phyloP scores from a whole-genome alignment of 2,888 invertebrate genomes.

The Saturnia pavonia region DNA sequence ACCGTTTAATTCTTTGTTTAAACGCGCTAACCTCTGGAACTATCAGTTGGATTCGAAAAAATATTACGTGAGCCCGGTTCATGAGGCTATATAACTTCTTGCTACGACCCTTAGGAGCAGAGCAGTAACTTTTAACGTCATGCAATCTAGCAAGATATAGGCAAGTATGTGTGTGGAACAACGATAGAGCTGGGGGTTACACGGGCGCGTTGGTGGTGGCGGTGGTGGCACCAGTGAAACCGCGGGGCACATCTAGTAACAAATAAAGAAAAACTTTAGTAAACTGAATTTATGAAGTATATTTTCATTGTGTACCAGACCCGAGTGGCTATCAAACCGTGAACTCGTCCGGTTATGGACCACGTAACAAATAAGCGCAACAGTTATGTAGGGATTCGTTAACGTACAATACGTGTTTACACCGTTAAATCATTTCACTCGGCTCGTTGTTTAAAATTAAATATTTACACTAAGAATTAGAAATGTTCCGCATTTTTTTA shows the following conservation, averaged over 20 bases:
- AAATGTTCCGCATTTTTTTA: neutral
- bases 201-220: too few relatives aligned
- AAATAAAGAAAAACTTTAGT: neutral
- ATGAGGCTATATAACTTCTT: too few relatives aligned
- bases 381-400: conserved; percentile 35
- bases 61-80: too few relatives aligned
- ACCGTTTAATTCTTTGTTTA: too few relatives aligned
- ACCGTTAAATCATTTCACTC: conserved; percentile 15
- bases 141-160: too few relatives aligned
- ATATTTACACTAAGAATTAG: neutral
- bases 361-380: conserved; percentile 42
- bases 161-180: too few relatives aligned
- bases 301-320: neutral
- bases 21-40: too few relatives aligned
- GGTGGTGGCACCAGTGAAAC: too few relatives aligned
- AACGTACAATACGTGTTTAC: conserved; percentile 30
- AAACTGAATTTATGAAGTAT: neutral
- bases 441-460: neutral
- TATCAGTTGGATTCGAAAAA: too few relatives aligned
- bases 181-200: too few relatives aligned
- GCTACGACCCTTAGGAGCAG: too few relatives aligned
- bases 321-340: conserved; percentile 29
- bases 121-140: too few relatives aligned
- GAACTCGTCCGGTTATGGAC: conserved; percentile 27
- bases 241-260: neutral